A percentile compares a stretch with the other conserved stretches of the same genome.
Evolutionary conservation across 2,797 vertebrate species (phyloP).

Genomic region (Microhierax caerulescens): DNA sequence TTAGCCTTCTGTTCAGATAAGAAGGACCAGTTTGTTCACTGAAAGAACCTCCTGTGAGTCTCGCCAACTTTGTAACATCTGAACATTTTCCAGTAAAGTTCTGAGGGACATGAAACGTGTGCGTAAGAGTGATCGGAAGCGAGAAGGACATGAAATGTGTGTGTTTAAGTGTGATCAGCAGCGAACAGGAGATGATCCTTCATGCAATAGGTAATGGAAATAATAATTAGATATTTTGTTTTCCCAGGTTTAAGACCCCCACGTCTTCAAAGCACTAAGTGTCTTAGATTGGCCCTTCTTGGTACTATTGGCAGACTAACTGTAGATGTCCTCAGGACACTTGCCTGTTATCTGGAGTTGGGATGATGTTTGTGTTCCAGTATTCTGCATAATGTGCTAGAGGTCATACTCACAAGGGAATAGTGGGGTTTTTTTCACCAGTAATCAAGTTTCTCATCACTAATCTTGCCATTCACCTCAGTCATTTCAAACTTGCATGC

Average conservation of each 20-base stretch:
- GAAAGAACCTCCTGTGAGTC: background rate
- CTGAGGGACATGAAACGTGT: background rate
- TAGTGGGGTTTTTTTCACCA: no score
- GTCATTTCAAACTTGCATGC: background rate
- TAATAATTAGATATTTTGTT: background rate
- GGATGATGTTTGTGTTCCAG: background rate
- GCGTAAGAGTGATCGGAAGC: accelerated
- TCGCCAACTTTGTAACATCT: background rate
- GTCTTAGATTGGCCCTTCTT: background rate
- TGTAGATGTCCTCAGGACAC: background rate
- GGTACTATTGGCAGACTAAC: background rate
- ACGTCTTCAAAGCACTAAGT: background rate
- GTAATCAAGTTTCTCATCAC: background rate
- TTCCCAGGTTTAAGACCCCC: background rate
- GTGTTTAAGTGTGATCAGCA: accelerated
- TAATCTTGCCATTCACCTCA: background rate
- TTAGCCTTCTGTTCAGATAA: background rate
- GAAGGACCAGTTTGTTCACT: background rate
- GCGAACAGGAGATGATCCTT: background rate
- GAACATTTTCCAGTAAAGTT: background rate
- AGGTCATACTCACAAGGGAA: background rate
- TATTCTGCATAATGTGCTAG: background rate
- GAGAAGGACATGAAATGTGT: background rate
- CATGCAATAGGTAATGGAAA: background rate
- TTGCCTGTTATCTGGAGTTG: background rate